Conservation (phyloP, 2,797 vertebrate genomes). For the Poeciliopsis paucimaculata region DNA sequence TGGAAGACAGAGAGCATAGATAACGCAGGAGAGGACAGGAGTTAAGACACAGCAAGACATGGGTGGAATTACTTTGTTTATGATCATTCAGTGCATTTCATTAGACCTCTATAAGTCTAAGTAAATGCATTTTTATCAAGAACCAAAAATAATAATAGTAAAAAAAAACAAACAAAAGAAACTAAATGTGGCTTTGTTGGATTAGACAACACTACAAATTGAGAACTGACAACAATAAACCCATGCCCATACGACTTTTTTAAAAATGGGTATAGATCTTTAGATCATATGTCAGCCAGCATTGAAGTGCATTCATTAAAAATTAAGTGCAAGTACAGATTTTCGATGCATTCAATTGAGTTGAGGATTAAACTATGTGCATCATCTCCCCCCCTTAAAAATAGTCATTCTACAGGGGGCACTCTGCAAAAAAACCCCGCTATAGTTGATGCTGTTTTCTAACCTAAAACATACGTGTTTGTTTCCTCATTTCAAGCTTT, state of each 20-base stretch:
- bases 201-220: slow-evolving; percentile 61
- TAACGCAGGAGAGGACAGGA: slow-evolving; percentile 59
- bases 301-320: slow-evolving; percentile 85
- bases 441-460: slow-evolving; percentile 81
- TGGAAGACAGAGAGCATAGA: slow-evolving; percentile 66
- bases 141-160: not conserved
- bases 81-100: slow-evolving; percentile 42
- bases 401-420: slow-evolving; percentile 77
- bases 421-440: slow-evolving; percentile 64
- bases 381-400: slow-evolving; percentile 61
- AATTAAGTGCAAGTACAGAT: slow-evolving; percentile 85
- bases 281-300: slow-evolving; percentile 81
- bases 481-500: slow-evolving; percentile 72
- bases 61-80: slow-evolving; percentile 44
- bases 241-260: slow-evolving; percentile 79
- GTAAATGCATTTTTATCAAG: slow-evolving; percentile 39
- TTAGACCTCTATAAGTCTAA: slow-evolving; percentile 32
- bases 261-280: slow-evolving; percentile 79
- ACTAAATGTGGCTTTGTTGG: slow-evolving; percentile 43
- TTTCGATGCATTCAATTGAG: slow-evolving; percentile 82
- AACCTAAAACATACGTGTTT: slow-evolving; percentile 82
- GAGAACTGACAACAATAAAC: slow-evolving; percentile 73
- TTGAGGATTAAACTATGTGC: slow-evolving; percentile 80
- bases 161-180: slow-evolving; percentile 16
- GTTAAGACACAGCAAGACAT: slow-evolving; percentile 64